phyloP scores from a whole-genome alignment of 2,113 vertebrate genomes.

The Neomonachus schauinslandi region DNA sequence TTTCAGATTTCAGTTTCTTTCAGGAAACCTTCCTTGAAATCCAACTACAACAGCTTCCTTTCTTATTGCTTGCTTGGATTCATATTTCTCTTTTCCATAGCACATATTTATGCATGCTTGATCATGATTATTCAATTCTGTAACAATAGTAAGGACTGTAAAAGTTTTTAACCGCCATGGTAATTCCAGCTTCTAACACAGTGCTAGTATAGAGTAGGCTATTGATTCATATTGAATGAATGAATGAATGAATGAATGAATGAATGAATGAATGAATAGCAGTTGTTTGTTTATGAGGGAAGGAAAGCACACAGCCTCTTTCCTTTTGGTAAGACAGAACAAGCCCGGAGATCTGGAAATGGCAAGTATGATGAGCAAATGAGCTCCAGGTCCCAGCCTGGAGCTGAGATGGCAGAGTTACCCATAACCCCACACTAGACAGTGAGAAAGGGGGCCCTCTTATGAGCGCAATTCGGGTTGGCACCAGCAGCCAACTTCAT shows the following conservation, averaged over 20 bases:
- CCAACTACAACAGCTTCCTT: neutral
- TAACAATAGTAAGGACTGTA: neutral
- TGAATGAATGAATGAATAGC: neutral
- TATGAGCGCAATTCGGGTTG: constrained; percentile 58
- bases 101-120: neutral
- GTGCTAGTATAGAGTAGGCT: neutral
- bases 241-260: neutral
- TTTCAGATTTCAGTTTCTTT: neutral
- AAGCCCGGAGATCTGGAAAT: neutral
- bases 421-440: neutral
- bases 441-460: neutral
- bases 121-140: neutral
- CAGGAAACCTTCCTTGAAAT: neutral
- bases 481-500: constrained; percentile 62
- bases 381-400: neutral
- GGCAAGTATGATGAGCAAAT: neutral
- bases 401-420: neutral
- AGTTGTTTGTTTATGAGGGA: neutral
- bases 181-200: constrained; percentile 6
- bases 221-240: neutral
- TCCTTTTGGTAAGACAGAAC: neutral
- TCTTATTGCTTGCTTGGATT: neutral
- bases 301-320: neutral
- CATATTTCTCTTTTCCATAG: neutral
- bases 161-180: neutral